These are phyloP conservation scores for Carterocephalus palaemon DNA, from an alignment of 2,888 invertebrate species.

Conservation along the genomic window DNA sequence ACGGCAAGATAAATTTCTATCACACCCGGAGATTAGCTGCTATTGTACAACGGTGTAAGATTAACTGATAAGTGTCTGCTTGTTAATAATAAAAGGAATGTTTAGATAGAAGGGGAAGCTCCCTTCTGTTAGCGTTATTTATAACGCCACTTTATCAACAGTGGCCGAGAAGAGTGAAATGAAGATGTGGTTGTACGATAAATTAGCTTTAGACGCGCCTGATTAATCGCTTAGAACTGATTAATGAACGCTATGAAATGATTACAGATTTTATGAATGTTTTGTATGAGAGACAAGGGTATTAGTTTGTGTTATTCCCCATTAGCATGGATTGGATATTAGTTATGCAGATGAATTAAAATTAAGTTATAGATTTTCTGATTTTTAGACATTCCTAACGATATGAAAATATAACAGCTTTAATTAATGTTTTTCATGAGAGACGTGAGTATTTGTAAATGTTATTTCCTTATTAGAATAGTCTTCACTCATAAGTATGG, in stretches of 20 bases:
- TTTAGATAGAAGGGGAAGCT: slow-evolving; percentile 50
- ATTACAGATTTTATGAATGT: too few species aligned
- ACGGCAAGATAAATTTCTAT: slow-evolving; percentile 72
- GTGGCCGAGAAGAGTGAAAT: slow-evolving; percentile 11
- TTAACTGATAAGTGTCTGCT: slow-evolving; percentile 76
- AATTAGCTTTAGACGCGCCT: slow-evolving; percentile 16
- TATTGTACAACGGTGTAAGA: slow-evolving; percentile 72
- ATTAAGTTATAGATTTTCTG: too few species aligned
- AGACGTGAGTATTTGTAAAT: too few species aligned
- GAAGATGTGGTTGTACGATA: slow-evolving; percentile 20
- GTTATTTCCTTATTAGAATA: too few species aligned
- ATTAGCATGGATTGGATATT: too few species aligned
- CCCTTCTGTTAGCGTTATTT: slow-evolving; percentile 49
- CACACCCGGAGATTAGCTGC: slow-evolving; percentile 71
- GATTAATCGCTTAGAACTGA: slow-evolving; percentile 12
- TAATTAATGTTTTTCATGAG: too few species aligned
- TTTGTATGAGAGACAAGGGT: too few species aligned
- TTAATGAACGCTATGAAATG: slow-evolving; percentile 1
- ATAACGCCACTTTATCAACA: slow-evolving; percentile 44
- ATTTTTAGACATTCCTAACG: too few species aligned
- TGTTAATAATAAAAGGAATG: slow-evolving; percentile 72
- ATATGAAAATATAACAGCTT: too few species aligned
- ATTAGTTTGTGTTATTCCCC: too few species aligned
- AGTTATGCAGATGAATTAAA: too few species aligned
- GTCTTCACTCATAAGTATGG: too few species aligned